phyloP scores from a whole-genome alignment of 2,888 invertebrate genomes.

The Agonopterix subpropinquella region DNA sequence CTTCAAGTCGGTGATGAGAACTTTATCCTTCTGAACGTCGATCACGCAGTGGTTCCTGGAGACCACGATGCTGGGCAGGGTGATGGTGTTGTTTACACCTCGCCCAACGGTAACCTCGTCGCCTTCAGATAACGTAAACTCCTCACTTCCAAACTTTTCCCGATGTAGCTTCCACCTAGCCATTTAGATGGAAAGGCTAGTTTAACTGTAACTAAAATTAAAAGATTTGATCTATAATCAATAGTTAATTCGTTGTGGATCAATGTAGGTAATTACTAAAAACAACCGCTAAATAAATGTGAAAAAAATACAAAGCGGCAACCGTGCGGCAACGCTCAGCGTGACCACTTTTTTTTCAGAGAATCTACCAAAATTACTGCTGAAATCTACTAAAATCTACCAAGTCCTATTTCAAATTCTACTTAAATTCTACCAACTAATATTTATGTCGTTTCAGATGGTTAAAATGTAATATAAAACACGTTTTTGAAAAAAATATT shows the following conservation, averaged over 20 bases:
- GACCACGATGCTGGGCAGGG: constrained; percentile 51
- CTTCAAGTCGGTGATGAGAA: constrained; percentile 50
- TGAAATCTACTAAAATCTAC: no score
- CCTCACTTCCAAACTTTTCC: constrained; percentile 43
- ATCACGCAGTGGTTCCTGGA: constrained; percentile 60
- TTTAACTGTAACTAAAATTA: neutral
- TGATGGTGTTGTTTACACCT: constrained; percentile 42
- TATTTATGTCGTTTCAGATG: no score
- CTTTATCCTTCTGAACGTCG: constrained; percentile 35
- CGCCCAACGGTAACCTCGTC: constrained; percentile 54
- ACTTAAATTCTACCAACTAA: no score
- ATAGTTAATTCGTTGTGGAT: neutral
- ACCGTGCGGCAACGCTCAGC: no score
- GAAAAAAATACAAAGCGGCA: no score
- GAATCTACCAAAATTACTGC: no score
- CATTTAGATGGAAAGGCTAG: constrained; percentile 28
- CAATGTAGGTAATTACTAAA: no score
- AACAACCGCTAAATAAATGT: no score
- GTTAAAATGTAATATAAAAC: no score
- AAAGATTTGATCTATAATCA: neutral
- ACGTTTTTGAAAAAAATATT: no score
- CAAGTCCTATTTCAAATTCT: no score
- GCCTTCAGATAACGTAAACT: constrained; percentile 42
- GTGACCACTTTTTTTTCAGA: no score
- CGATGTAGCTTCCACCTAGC: constrained; percentile 56